Evolutionary conservation across 1,140 invertebrate genomes (phyloP).

Genomic region (Drosophila takahashii): DNA sequence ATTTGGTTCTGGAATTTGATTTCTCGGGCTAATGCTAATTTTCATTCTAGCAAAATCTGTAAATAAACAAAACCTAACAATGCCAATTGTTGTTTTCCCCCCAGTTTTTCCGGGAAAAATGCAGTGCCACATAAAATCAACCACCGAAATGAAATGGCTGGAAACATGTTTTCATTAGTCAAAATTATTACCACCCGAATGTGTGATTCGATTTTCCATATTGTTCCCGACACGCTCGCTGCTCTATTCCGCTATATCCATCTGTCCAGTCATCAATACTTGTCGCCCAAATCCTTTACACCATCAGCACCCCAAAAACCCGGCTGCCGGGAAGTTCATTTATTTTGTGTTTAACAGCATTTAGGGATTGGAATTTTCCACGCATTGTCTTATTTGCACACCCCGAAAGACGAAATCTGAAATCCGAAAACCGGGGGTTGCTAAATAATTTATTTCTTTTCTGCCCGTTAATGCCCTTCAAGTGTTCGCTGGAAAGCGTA

Average conservation of each 20-base stretch:
- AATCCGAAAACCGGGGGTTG: constrained; percentile 31
- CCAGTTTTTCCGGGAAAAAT: constrained; percentile 19
- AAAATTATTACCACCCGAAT: constrained; percentile 46
- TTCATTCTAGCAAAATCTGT: constrained; percentile 62
- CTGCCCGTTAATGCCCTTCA: constrained; percentile 63
- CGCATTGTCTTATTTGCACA: constrained; percentile 78
- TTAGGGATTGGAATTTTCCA: constrained; percentile 74
- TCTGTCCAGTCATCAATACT: constrained; percentile 76
- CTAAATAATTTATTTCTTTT: constrained; percentile 56
- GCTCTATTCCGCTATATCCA: constrained; percentile 20
- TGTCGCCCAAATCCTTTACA: constrained; percentile 75
- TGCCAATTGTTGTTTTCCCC: constrained; percentile 54
- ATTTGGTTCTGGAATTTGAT: constrained; percentile 71
- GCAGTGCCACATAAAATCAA: constrained; percentile 14
- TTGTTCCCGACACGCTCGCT: constrained; percentile 22
- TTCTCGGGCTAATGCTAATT: constrained; percentile 70
- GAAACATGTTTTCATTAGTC: constrained; percentile 58
- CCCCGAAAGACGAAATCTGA: constrained; percentile 14
- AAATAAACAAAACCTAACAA: constrained; percentile 69
- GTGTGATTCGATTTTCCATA: constrained; percentile 50
- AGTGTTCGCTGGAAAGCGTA: constrained; percentile 51
- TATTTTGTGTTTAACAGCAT: constrained; percentile 83
- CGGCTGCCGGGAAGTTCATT: constrained; percentile 62
- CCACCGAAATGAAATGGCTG: constrained; percentile 45
- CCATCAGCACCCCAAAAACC: constrained; percentile 21